Evolutionary conservation across 2,113 vertebrate genomes (phyloP).

Genomic region (Sula dactylatra): DNA sequence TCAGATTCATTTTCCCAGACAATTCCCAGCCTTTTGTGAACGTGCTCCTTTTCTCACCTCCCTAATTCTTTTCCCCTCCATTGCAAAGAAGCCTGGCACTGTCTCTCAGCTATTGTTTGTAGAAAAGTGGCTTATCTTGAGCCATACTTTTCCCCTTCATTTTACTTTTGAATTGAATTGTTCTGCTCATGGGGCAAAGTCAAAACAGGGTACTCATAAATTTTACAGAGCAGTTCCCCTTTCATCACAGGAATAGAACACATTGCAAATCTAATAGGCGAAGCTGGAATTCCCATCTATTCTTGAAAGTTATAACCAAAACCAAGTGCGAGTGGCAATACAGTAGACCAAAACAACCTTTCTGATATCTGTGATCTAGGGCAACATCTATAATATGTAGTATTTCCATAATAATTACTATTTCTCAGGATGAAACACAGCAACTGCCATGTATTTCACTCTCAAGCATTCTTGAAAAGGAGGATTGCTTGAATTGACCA

Average conservation of each 20-base stretch:
- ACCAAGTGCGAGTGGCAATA: not conserved
- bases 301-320: not conserved
- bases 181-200: slow-evolving; percentile 2
- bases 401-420: not conserved
- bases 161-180: slow-evolving; percentile 48
- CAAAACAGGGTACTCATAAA: slow-evolving; percentile 29
- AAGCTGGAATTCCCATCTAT: not conserved
- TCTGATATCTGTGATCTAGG: not conserved
- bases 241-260: not conserved
- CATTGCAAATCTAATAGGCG: not conserved
- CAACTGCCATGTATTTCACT: not conserved
- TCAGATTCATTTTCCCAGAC: not conserved
- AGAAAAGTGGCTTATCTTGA: slow-evolving; percentile 53
- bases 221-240: not conserved
- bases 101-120: slow-evolving; percentile 48
- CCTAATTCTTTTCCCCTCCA: slow-evolving; percentile 3
- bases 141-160: slow-evolving; percentile 51
- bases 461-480: not conserved
- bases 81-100: slow-evolving; percentile 42
- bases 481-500: not conserved
- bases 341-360: not conserved
- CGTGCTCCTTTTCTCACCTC: slow-evolving; percentile 1
- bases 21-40: slow-evolving; percentile 20
- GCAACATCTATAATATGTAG: not conserved
- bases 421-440: not conserved